Percentiles rank a stretch among this genome's conserved stretches.
These are phyloP conservation scores for Corydoras maculifer DNA, from an alignment of 2,113 vertebrate genomes.

Conservation along the genomic window DNA sequence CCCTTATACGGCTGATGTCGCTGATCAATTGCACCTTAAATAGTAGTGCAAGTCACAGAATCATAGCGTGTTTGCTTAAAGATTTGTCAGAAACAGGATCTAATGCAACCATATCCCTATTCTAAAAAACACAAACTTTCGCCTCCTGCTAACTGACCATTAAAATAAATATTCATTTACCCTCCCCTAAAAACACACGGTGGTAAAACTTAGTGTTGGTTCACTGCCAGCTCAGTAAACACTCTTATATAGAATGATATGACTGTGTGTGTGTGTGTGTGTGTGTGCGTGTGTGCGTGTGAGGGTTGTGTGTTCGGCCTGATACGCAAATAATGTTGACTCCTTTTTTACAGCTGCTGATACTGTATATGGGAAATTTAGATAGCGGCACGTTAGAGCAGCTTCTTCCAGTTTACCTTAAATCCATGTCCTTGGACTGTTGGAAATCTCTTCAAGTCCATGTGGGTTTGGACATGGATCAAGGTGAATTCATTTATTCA, in stretches of 20 bases:
- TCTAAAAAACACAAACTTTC: background rate
- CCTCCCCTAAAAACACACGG: background rate
- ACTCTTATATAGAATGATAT: background rate
- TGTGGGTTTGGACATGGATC: too few relatives aligned
- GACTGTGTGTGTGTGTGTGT: background rate
- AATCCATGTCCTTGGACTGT: too few relatives aligned
- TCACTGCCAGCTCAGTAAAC: constrained; percentile 19
- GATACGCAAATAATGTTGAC: background rate
- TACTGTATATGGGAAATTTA: too few relatives aligned
- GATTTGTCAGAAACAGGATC: constrained; percentile 31
- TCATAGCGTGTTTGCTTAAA: constrained; percentile 10
- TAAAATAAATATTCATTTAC: constrained; percentile 1
- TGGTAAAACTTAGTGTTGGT: background rate
- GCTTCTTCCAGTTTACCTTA: too few relatives aligned
- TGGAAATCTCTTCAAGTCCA: too few relatives aligned
- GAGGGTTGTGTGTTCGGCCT: background rate
- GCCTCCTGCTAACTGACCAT: background rate
- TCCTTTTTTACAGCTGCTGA: background rate
- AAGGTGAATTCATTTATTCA: too few relatives aligned
- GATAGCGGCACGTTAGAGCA: too few relatives aligned
- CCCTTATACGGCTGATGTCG: background rate
- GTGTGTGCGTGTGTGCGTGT: background rate
- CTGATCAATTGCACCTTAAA: constrained; percentile 7
- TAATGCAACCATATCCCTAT: constrained; percentile 6
- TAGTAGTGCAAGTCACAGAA: background rate